These are phyloP conservation scores for Microdon myrmicae DNA, from an alignment of 2,888 invertebrate species.

Conservation along the genomic window DNA sequence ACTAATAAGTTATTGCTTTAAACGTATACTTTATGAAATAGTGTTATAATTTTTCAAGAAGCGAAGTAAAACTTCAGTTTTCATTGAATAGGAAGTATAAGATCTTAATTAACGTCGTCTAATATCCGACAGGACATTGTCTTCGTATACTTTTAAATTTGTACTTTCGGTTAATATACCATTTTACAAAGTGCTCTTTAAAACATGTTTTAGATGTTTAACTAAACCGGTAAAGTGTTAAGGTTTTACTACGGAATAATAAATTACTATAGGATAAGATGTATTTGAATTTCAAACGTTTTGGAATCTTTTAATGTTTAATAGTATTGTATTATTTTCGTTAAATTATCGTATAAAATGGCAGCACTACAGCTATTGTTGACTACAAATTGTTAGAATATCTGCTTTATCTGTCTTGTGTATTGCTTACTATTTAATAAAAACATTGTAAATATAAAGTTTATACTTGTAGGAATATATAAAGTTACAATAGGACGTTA, in stretches of 20 bases:
- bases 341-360: neutral
- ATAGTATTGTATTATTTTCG: neutral
- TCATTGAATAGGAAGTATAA: conserved; percentile 16
- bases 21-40: conserved; percentile 1
- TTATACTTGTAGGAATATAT: too few relatives aligned
- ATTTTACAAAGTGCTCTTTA: conserved; percentile 64
- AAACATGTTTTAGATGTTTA: conserved; percentile 44
- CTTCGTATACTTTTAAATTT: conserved; percentile 56
- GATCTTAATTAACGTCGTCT: conserved; percentile 13
- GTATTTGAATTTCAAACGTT: conserved; percentile 1
- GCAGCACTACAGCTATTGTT: too few relatives aligned
- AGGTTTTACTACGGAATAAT: conserved; percentile 20
- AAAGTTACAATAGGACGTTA: too few relatives aligned
- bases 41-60: too few relatives aligned
- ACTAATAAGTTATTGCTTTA: neutral
- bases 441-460: too few relatives aligned
- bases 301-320: neutral
- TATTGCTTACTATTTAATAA: too few relatives aligned
- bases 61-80: too few relatives aligned
- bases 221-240: conserved; percentile 30
- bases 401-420: conserved; percentile 52
- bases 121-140: conserved; percentile 31
- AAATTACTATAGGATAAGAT: conserved; percentile 3
- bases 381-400: conserved; percentile 52
- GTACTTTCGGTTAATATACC: conserved; percentile 64